Evolutionary conservation across 1,140 invertebrate genomes (phyloP), one percentile per base, ranked within the genome.

Genomic region (Drosophila nigromelanica): DNA sequence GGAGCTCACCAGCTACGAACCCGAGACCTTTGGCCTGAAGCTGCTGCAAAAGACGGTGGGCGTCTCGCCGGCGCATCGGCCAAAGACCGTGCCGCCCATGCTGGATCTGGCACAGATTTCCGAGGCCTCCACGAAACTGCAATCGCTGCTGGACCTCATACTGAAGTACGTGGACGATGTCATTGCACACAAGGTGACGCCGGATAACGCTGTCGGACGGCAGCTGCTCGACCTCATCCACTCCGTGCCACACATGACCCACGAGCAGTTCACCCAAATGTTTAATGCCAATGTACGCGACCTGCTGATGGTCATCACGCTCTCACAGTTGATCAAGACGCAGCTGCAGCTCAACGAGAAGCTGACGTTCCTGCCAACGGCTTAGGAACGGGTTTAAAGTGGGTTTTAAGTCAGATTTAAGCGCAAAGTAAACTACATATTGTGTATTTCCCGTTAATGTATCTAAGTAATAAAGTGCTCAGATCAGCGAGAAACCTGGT

Each of bases 221-320:
- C 95, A 95, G 74, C 93, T 99, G 50, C 93, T 98, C 33, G 96
- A 98, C 92, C 95, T 99, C 89, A 97, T 98, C 33, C 96, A 97
- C 92, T 96, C 96, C 30, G 95, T 98, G 55, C 98, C 98, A 15
- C 96, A 97, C 91, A 97, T 99, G 94, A 95, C 95, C 15, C 94
- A 95, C 39, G 97, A 98, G 90, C 95, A 98, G 89, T 98, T 99
- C 92, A 97, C 98, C 21, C 95, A 97, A 73, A 98, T 99, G 96
- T 96, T 99, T 89, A 98, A 98, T 83, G 96, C 97, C 75, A 98
- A 98, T 92, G 96, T 99, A 87, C 99, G 99, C 93, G 98, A 99
- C 94, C 94, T 99, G 67, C 93, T 99, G 45, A 98, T 99, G 98
- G 98, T 99, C 50, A 95, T 98, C 73, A 98, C 98, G 40, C 93